Evolutionary conservation across 2,113 vertebrate species (phyloP).

Genomic region (Mesoclemmys tuberculata): DNA sequence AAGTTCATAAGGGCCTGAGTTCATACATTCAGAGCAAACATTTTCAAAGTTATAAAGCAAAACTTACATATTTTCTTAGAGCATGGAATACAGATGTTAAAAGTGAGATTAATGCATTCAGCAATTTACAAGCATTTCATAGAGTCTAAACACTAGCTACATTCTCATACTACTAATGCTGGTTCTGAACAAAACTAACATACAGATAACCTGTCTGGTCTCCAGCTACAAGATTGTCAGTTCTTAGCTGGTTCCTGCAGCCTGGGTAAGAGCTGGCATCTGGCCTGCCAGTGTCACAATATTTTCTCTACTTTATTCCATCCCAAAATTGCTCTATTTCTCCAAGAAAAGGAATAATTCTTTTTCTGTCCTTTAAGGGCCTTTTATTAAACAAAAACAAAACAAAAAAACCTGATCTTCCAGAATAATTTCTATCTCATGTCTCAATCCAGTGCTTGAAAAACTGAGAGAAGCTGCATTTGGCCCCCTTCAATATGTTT

Average conservation of each 20-base stretch:
- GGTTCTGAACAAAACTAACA: not conserved
- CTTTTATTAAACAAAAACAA: not conserved
- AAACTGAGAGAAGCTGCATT: not conserved
- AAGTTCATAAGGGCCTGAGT: not conserved
- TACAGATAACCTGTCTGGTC: not conserved
- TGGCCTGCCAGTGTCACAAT: not conserved
- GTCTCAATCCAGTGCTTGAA: not conserved
- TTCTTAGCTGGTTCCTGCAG: not conserved
- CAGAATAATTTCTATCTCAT: not conserved
- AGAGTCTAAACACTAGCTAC: not conserved
- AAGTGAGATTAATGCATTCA: not conserved
- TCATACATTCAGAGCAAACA: not conserved
- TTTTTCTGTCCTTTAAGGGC: not conserved
- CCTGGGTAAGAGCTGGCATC: not conserved
- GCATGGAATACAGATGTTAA: not conserved
- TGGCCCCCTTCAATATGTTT: conserved; percentile 4
- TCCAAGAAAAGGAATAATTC: not conserved
- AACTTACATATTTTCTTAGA: not conserved
- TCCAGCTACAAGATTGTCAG: not conserved
- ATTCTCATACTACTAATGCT: not conserved
- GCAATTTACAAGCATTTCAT: not conserved
- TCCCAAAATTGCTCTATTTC: not conserved
- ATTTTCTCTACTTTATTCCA: not conserved
- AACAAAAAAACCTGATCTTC: not conserved
- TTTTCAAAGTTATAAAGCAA: not conserved